Evolutionary conservation across 2,888 invertebrate genomes (phyloP), one percentile per base, ranked within the genome.

Genomic region (Leptinotarsa tumamoca): DNA sequence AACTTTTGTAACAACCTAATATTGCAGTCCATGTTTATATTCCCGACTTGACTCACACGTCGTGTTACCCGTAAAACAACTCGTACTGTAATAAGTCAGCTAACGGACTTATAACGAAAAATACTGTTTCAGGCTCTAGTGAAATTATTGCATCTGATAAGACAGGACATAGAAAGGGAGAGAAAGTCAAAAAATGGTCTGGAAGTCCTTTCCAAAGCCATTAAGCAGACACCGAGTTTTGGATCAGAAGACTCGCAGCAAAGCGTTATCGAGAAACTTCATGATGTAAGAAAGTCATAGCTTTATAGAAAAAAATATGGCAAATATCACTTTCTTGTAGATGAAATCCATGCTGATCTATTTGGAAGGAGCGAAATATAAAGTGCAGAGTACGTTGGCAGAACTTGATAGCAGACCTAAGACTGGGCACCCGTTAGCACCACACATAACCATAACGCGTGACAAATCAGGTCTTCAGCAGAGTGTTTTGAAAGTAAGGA

Each of bases 261-360:
- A 85, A 97, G 95, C 83, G 95, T 97, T 27, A 93, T 94, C 43
- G 97, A 97, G 85, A 97, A 97, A 90, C 89, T 98, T n/a, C 95
- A 95, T 86, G 96, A 97, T 87, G 97, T 97, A 90, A 90, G 93
- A 66, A 50, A 72, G 4, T 0, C 17, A n/a, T 15, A 52, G 4
- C 7, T 3, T 17, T 15, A 17, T 15, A 17, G 52, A n/a, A 17
- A n/a, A 10, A 52, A 17, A 17, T n/a, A 17, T 15, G n/a, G 4
- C 7, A 15, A 52, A 52, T 52, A n/a, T 52, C n/a, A 17, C 2
- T 69, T n/a, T 17, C 4, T 79, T 89, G 90, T 88, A 98, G 97
- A 96, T 97, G 92, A 93, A 95, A 85, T 95, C 96, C 23, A 97
- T 97, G 95, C 90, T 97, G 81, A 94, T 96, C 17, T 98, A 97